Evolutionary conservation across 2,797 vertebrate genomes (phyloP), one percentile per base, ranked within the genome.

Genomic region (Rousettus madagascariensis): DNA sequence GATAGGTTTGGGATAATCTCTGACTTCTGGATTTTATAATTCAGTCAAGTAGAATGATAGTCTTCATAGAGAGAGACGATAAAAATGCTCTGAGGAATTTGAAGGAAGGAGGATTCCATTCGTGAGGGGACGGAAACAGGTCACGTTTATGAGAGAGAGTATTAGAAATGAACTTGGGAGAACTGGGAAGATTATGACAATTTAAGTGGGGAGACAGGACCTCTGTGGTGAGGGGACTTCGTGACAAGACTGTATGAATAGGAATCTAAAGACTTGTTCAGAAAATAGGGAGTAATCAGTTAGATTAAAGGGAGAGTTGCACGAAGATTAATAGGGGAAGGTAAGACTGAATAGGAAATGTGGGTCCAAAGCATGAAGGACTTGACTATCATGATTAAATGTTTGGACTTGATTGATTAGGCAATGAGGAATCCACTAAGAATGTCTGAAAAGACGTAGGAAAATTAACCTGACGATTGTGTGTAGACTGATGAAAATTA

Each of bases 261-360:
- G 61, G 17, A 96, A 82, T 24, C 36, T 59, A 87, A 92, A 94
- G 77, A 85, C n/a, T 51, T 68, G 20, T 51, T 80, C 46, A 91
- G 57, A 63, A 94, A 84, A 78, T 6, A 92, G 36, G 26, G 17
- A 86, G 41, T 4, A 30, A 65, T 71, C 46, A 51, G 17, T 36
- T 87, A 24, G 15, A 86, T 28, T 46, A 5, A 17, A 72, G 51
- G 59, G 38, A 30, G 4, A 8, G 36, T 22, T 59, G 8, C 12
- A 53, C 41, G 36, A 84, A 59, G 65, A 79, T 33, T 51, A 63
- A 82, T 3, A 78, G 71, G 20, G 65, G 38, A n/a, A 55, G 11
- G 2, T 38, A 79, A 38, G 57, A 78, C 5, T 55, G 30, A 30
- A 36, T 17, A 55, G 61, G n/a, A 57, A 74, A 79, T 83, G 55